These are phyloP conservation scores for Periophthalmodon schlosseri DNA, from an alignment of 2,113 vertebrate species.

Conservation along the genomic window DNA sequence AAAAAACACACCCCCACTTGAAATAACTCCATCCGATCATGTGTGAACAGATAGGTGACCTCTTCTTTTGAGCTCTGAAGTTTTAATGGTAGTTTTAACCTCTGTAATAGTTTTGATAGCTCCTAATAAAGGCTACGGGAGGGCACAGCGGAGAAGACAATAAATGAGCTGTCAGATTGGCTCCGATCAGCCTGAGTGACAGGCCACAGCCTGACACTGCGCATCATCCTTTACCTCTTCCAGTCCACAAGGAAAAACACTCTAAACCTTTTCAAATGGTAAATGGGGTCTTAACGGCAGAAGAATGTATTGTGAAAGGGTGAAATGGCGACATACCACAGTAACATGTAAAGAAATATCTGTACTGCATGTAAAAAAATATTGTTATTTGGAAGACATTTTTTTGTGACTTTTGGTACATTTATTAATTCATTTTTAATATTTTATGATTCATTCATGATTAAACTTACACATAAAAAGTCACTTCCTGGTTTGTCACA, in stretches of 20 bases:
- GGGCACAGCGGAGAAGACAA: conserved; percentile 18
- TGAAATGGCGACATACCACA: background rate
- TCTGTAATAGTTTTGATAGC: background rate
- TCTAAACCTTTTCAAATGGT: background rate
- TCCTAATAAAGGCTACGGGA: conserved; percentile 2
- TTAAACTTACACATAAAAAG: background rate
- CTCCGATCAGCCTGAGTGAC: conserved; percentile 20
- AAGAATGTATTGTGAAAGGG: background rate
- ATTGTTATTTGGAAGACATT: background rate
- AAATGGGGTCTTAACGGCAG: background rate
- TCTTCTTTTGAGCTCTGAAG: background rate
- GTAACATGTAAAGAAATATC: background rate
- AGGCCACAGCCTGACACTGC: conserved; percentile 15
- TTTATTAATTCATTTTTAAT: background rate
- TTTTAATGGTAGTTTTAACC: conserved; percentile 5
- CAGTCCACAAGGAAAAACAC: background rate
- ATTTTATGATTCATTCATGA: background rate
- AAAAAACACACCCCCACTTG: background rate
- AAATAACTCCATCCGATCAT: background rate
- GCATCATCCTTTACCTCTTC: conserved; percentile 4
- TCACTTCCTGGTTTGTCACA: background rate
- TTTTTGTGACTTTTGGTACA: background rate
- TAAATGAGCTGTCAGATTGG: conserved; percentile 20
- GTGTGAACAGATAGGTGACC: background rate
- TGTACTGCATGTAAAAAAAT: background rate